Evolutionary conservation across 2,888 invertebrate species (phyloP), one percentile per base, ranked within the genome.

Genomic region (Dioctria linearis): DNA sequence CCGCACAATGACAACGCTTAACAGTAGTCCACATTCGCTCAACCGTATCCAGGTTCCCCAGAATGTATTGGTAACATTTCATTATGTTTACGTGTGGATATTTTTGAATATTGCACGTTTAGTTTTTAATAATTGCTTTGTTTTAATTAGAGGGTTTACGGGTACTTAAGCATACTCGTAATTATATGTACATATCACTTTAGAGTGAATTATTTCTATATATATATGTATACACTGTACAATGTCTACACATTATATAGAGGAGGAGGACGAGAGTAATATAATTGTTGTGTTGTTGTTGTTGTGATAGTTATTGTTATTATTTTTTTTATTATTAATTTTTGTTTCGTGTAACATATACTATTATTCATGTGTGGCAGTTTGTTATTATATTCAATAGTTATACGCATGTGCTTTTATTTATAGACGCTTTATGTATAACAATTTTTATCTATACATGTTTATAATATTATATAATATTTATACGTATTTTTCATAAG

Each of bases 21-120:
- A 88, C 88, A 88, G 88, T 88, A 87, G 85, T 87, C 88, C 89
- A 88, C 89, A 89, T 88, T 88, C 89, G 89, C 87, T 88, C 88
- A 89, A 89, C 88, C 88, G 88, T 61, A 89, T 88, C 87, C 88
- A 89, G 88, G 89, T 88, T 86, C 88, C 89, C 86, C 89, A 88
- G 86, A 88, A 88, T 87, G 89, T 88, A 88, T 89, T 88, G 88
- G 88, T 88, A 88, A 88, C 87, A 86, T 76, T 76, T 76, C 76
- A 76, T 63, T 63, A 76, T 63, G 76, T 76, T 76, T 76, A 76
- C 76, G 76, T 76, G 76, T 76, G 76, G 76, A 76, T 76, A 76
- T 63, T 46, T 76, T 76, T 76, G 76, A 76, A 63, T 76, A 76
- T 76, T 76, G 76, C 76, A 76, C 76, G 76, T 63, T 75, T 63